Percentiles rank a stretch among this genome's conserved stretches.
Evolutionary conservation across 2,113 vertebrate genomes (phyloP).

Genomic region (Phylloscopus whistleri): DNA sequence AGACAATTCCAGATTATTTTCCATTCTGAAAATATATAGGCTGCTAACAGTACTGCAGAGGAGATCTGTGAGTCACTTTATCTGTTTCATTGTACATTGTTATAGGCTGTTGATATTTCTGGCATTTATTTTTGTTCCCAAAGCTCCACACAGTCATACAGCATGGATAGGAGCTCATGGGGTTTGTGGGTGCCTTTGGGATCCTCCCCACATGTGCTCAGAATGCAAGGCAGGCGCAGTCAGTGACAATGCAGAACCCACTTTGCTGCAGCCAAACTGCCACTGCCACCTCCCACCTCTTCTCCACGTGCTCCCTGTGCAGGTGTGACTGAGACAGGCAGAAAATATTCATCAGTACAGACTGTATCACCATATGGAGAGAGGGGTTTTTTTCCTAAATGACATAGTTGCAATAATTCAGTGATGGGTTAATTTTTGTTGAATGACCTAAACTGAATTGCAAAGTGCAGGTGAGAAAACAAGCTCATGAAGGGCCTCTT

Average conservation of each 20-base stretch:
- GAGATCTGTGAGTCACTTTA: not conserved
- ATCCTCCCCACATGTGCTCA: not conserved
- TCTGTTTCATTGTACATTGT: not conserved
- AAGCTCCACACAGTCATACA: not conserved
- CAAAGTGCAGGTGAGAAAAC: not conserved
- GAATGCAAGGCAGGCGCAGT: not conserved
- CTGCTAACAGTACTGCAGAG: not conserved
- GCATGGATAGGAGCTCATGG: not conserved
- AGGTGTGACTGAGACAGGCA: not conserved
- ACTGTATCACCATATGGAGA: not conserved
- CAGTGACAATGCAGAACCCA: not conserved
- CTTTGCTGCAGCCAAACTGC: not conserved
- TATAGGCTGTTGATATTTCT: not conserved
- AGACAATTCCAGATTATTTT: not conserved
- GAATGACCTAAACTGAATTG: not conserved
- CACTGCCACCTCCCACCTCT: not conserved
- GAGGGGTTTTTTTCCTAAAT: not conserved
- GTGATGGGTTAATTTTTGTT: not conserved
- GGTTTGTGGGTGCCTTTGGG: not conserved
- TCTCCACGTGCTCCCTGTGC: fast-evolving
- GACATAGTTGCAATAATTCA: not conserved
- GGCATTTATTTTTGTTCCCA: not conserved
- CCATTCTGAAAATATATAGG: not conserved
- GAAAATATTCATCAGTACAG: not conserved
- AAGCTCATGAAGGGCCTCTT: not conserved